Evolutionary conservation across 2,797 vertebrate genomes (phyloP).

Genomic region (Anisognathus igniventris): DNA sequence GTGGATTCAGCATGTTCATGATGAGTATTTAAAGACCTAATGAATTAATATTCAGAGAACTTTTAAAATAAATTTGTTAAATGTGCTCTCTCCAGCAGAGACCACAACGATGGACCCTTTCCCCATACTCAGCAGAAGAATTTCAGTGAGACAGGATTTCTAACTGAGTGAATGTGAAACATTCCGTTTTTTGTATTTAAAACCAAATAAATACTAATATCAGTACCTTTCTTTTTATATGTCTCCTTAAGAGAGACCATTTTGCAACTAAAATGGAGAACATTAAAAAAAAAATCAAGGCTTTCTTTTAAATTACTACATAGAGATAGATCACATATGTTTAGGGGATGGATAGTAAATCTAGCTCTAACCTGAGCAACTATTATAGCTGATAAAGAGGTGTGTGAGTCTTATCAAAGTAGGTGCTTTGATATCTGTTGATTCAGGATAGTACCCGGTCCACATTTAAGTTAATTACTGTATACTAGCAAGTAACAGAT

Average conservation of each 20-base stretch:
- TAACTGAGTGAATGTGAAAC: not conserved
- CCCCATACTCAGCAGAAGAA: not conserved
- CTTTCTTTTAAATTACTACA: not conserved
- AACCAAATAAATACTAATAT: not conserved
- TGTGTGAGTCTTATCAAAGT: not conserved
- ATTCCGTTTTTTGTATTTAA: not conserved
- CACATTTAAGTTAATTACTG: conserved; percentile 47
- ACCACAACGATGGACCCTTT: not conserved
- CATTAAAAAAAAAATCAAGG: not conserved
- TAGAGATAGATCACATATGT: not conserved
- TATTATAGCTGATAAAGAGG: not conserved
- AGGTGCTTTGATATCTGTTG: conserved; percentile 6
- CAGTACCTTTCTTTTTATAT: not conserved
- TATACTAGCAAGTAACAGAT: conserved; percentile 38
- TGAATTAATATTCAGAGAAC: not conserved
- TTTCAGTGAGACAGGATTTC: not conserved
- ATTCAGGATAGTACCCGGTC: not conserved
- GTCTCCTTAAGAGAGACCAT: not conserved
- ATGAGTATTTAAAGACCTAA: not conserved
- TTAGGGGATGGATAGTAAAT: not conserved
- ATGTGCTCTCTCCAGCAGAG: not conserved
- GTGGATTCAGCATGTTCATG: not conserved
- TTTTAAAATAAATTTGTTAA: not conserved
- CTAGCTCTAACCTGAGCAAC: not conserved
- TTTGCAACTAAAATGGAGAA: not conserved